phyloP scores from a whole-genome alignment of 2,888 invertebrate genomes.

The Trachelus tabidus region DNA sequence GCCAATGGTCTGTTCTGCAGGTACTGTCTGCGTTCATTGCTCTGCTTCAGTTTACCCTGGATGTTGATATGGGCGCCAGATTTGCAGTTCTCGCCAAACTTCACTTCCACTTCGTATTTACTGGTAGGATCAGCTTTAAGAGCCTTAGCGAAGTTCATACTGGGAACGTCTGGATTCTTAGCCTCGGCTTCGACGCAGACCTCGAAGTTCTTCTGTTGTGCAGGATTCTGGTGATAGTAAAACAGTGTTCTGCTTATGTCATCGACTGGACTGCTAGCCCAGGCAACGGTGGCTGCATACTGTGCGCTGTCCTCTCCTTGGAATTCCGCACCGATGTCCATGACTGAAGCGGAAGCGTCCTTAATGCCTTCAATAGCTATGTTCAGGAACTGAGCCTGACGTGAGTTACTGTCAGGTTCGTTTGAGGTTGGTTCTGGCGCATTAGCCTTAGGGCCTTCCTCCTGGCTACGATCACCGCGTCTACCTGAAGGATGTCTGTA shows the following conservation, averaged over 20 bases:
- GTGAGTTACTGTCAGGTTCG: conserved; percentile 66
- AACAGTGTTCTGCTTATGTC: conserved; percentile 69
- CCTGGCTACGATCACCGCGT: neutral
- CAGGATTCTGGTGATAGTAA: conserved; percentile 66
- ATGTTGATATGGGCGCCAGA: conserved; percentile 63
- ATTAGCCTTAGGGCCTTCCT: conserved; percentile 18
- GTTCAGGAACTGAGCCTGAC: conserved; percentile 69
- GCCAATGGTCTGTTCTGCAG: conserved; percentile 67
- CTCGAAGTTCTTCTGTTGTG: conserved; percentile 64
- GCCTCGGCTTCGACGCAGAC: conserved; percentile 67
- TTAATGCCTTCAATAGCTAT: conserved; percentile 71
- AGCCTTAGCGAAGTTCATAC: conserved; percentile 69
- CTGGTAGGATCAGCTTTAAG: conserved; percentile 68
- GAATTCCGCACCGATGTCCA: conserved; percentile 71
- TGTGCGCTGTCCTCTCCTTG: conserved; percentile 69
- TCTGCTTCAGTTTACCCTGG: conserved; percentile 68
- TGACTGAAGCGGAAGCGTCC: conserved; percentile 67
- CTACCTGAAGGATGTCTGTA: conserved; percentile 14
- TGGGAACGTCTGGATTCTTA: conserved; percentile 68
- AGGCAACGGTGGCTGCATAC: conserved; percentile 69
- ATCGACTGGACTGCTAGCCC: conserved; percentile 71
- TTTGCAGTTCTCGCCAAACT: conserved; percentile 67
- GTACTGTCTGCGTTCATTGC: conserved; percentile 66
- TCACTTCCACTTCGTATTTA: conserved; percentile 65
- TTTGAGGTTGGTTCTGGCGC: conserved; percentile 25